phyloP scores from a whole-genome alignment of 2,888 invertebrate species.

The Dorcus parallelipipedus region DNA sequence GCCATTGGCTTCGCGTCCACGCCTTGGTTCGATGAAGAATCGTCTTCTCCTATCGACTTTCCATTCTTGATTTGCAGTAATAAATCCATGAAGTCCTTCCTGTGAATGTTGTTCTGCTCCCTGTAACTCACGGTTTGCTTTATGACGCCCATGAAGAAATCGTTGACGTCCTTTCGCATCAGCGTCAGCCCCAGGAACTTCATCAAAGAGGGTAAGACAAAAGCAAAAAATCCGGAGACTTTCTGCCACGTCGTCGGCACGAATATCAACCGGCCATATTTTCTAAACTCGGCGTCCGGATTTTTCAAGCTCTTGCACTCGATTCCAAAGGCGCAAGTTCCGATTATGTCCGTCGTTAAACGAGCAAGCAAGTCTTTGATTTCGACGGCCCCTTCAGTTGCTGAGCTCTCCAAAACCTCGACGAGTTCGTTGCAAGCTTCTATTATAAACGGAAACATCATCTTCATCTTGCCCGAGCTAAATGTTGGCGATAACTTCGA shows the following conservation, averaged over 20 bases:
- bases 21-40: not conserved
- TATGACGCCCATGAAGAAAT: conserved; percentile 35
- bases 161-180: conserved; percentile 26
- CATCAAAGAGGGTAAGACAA: conserved; percentile 23
- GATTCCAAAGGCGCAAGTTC: conserved; percentile 14
- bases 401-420: not conserved
- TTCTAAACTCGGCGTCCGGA: conserved; percentile 7
- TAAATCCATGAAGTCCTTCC: conserved; percentile 42
- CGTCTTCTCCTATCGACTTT: not conserved
- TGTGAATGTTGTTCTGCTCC: conserved; percentile 20
- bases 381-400: not conserved
- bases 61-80: conserved; percentile 31
- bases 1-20: conserved; percentile 1
- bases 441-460: conserved; percentile 7
- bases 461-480: conserved; percentile 21
- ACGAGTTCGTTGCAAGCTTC: not conserved
- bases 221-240: conserved; percentile 15
- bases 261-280: conserved; percentile 3
- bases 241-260: not conserved
- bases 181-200: conserved; percentile 18
- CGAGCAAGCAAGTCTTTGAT: conserved; percentile 11
- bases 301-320: conserved; percentile 8
- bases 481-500: conserved; percentile 23
- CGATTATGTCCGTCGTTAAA: conserved; percentile 11
- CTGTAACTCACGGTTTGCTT: conserved; percentile 32